These are phyloP conservation scores for Eublepharis macularius DNA, from an alignment of 2,113 vertebrate genomes.

Conservation along the genomic window DNA sequence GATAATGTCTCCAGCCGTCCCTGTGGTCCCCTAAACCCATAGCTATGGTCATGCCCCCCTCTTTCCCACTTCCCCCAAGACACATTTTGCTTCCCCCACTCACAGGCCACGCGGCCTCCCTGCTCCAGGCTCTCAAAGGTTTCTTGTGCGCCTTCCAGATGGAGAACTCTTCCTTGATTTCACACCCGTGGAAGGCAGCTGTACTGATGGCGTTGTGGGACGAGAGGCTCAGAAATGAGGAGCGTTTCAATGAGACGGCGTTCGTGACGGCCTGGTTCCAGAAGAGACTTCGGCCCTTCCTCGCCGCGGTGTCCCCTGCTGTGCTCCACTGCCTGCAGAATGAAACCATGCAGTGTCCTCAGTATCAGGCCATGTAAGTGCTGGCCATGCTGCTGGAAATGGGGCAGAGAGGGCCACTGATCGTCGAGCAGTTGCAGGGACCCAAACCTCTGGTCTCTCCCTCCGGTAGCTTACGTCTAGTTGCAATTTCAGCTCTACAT, in stretches of 20 bases:
- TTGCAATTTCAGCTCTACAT: background rate
- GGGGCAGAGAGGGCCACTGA: too few relatives aligned
- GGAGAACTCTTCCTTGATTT: slow-evolving; percentile 13
- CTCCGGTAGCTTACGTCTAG: too few relatives aligned
- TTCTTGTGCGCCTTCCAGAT: background rate
- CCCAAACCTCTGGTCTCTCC: background rate
- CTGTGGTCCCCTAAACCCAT: background rate
- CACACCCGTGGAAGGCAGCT: background rate
- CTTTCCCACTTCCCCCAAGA: too few relatives aligned
- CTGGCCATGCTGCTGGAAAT: background rate
- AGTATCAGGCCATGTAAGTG: slow-evolving; percentile 35
- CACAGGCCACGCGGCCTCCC: background rate
- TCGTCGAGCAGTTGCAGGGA: too few relatives aligned
- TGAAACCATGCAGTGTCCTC: slow-evolving; percentile 2
- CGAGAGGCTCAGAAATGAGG: background rate
- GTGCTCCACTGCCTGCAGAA: slow-evolving; percentile 22
- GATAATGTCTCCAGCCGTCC: background rate
- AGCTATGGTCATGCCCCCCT: background rate
- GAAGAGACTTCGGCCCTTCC: slow-evolving; percentile 9
- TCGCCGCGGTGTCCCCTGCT: background rate
- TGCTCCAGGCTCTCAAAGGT: background rate
- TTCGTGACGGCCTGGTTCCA: slow-evolving; percentile 25
- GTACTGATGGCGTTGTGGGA: slow-evolving; percentile 8
- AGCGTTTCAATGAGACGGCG: background rate
- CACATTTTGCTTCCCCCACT: background rate